Percentiles rank a stretch among this genome's conserved stretches.
Evolutionary conservation across 2,888 invertebrate species (phyloP).

Genomic region (Lutraria lutraria): DNA sequence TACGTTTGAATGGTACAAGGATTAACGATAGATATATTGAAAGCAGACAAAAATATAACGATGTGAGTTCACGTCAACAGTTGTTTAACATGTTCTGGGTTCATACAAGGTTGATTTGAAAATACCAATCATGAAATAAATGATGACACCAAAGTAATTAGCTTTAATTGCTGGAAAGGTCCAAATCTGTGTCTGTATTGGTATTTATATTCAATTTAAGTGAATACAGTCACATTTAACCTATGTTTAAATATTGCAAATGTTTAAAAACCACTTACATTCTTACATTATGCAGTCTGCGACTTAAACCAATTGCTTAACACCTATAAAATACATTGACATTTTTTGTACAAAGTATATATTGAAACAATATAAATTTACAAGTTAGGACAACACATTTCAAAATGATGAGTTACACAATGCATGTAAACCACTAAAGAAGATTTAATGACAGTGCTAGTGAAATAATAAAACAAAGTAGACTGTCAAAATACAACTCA

Average conservation of each 20-base stretch:
- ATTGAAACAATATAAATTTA: no score
- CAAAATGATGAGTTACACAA: neutral
- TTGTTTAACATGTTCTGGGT: neutral
- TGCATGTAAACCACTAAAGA: neutral
- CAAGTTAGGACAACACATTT: no score
- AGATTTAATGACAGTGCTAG: neutral
- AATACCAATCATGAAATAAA: neutral
- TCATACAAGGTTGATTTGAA: neutral
- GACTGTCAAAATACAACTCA: neutral
- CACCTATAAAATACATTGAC: no score
- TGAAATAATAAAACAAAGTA: neutral
- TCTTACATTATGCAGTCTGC: no score
- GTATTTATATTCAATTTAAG: no score
- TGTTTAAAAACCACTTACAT: no score
- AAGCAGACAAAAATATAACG: neutral
- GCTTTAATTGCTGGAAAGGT: neutral
- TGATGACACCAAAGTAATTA: neutral
- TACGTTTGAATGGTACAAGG: constrained; percentile 2
- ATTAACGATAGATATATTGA: neutral
- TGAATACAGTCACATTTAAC: no score
- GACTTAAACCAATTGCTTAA: no score
- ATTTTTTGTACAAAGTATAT: no score
- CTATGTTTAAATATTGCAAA: no score
- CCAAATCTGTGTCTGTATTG: no score
- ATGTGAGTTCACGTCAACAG: neutral